Conservation (phyloP, 1,140 invertebrate species). For the Camponotus floridanus region DNA sequence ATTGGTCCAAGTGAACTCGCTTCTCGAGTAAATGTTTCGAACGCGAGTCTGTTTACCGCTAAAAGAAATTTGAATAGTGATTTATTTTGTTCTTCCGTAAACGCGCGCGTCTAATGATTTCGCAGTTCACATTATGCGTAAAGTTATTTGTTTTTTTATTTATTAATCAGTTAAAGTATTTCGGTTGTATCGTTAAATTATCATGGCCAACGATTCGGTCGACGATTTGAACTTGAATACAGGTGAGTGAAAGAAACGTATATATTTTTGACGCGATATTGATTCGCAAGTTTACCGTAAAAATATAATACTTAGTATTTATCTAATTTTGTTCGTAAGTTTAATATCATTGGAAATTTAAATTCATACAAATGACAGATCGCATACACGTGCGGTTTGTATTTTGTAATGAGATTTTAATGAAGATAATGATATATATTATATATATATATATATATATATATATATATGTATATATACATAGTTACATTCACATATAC, state of each 20-base stretch:
- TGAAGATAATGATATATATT: constrained; percentile 61
- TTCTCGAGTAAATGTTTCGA: too few species aligned
- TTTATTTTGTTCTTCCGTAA: too few species aligned
- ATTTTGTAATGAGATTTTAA: constrained; percentile 73
- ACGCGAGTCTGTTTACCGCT: too few species aligned
- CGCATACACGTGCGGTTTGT: not conserved
- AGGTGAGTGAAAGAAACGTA: not conserved
- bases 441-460: constrained; percentile 79
- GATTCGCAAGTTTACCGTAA: not conserved
- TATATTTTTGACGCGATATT: not conserved
- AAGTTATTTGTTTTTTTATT: too few species aligned
- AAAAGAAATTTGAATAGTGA: too few species aligned
- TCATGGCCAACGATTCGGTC: not conserved
- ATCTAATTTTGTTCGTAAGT: too few species aligned
- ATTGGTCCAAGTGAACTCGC: too few species aligned
- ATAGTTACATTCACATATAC: constrained; percentile 79
- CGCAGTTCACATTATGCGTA: too few species aligned
- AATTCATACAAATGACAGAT: not conserved
- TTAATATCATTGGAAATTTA: not conserved
- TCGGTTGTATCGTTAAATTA: too few species aligned
- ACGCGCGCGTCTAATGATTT: too few species aligned
- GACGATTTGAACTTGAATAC: not conserved
- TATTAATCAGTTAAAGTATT: too few species aligned
- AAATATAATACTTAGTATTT: not conserved
- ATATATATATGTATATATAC: constrained; percentile 79